A percentile compares a stretch with the other conserved stretches of the same genome.
Evolutionary conservation across 2,888 invertebrate genomes (phyloP).

Genomic region (Lymantria dispar): DNA sequence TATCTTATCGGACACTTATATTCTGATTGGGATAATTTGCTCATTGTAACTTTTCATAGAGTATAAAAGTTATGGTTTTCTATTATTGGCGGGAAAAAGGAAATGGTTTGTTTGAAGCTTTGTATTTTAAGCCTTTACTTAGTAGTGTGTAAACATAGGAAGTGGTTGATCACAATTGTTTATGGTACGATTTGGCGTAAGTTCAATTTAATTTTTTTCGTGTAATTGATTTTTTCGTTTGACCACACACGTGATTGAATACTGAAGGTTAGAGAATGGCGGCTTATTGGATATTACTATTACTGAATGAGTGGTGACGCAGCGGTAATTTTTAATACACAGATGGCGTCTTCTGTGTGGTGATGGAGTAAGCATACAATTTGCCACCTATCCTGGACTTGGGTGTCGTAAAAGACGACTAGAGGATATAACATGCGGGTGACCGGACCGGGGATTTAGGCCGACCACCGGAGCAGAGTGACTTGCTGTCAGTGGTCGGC

Average conservation of each 20-base stretch:
- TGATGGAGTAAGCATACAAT: no score
- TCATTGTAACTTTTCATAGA: neutral
- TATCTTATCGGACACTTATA: constrained; percentile 19
- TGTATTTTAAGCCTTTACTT: neutral
- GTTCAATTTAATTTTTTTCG: neutral
- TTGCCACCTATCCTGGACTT: no score
- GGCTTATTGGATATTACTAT: neutral
- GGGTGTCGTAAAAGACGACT: no score
- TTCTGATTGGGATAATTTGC: constrained; percentile 4
- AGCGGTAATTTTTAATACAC: no score
- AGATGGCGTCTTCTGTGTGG: no score
- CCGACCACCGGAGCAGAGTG: no score
- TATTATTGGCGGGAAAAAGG: neutral
- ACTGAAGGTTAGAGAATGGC: neutral
- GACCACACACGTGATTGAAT: neutral
- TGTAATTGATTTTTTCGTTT: neutral
- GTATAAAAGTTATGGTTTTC: neutral
- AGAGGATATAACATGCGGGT: no score
- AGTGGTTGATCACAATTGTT: neutral
- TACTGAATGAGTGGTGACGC: neutral
- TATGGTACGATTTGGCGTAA: neutral
- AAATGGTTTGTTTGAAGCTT: neutral
- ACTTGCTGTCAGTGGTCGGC: no score
- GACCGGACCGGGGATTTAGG: no score
- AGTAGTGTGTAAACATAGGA: neutral